Evolutionary conservation across 2,888 invertebrate genomes (phyloP), one percentile per base, ranked within the genome.

Genomic region (Drosophila greeni): DNA sequence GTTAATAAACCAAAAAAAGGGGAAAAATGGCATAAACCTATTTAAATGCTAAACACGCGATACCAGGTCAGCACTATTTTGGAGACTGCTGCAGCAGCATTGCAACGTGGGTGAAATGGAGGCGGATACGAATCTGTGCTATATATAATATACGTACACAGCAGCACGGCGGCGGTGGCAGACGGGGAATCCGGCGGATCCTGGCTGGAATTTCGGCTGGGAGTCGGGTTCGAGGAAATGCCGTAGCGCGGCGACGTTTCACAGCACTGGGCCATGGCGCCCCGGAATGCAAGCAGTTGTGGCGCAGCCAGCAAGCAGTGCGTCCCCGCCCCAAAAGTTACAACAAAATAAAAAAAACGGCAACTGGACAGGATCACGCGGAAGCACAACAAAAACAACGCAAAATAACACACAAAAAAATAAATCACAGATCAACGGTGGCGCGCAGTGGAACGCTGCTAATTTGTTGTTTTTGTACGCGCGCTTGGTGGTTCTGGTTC

Each of bases 211-310:
- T 29, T 42, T n/a, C 29, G 20, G 43, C 31, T 43, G 43, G 29
- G 20, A 12, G 53, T 12, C 42, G 18, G 31, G 29, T 18, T n/a
- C 43, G 43, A 8, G n/a, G 20, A 23, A 9, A 47, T 31, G 55
- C 55, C 55, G 49, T 55, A 55, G 49, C 37, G 55, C 55, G 54
- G 54, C 53, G 70, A 54, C 60, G 75, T 72, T 48, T 74, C 75
- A 53, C 70, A 75, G 54, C 75, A 72, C 60, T 76, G 76, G 39
- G 76, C 70, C 76, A 76, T 75, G 57, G 36, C 31, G 40, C 39
- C 42, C 43, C 54, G 55, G 55, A 56, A 53, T 56, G 54, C 54
- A 37, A 51, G 34, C 55, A 55, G 52, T 51, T 34, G 23, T 24
- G 39, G 53, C 20, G 24, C 58, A 24, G 26, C 18, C 8, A n/a